Base-by-base conservation (phyloP, 2,888 invertebrate species). In the Nemotelus nigrinus region DNA sequence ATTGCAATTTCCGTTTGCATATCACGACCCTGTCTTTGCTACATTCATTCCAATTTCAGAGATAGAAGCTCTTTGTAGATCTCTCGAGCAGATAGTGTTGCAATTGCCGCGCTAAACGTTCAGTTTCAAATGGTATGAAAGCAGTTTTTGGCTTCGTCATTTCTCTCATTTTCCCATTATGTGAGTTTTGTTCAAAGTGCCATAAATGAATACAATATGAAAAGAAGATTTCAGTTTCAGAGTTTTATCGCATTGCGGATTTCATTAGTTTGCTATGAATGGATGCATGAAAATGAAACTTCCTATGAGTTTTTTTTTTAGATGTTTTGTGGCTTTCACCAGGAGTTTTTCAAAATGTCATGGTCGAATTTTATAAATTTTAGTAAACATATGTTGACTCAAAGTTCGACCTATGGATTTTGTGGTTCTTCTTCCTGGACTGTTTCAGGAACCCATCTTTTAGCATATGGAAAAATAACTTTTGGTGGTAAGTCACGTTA, bases 1-100 rank as follows among this genome's bases (percentile, higher is more conserved):
- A 67, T 67, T 47, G 45, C 67, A 67, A 48, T 67, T 67, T 67
- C 67, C 48, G 39, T 67, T 67, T 67, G 47, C 50, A 48, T 39
- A 25, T 48, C 48, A 47, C 44, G 67, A 67, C 67, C 67, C 67
- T 67, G 67, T 67, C 57, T 25, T 57, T 57, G 4, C 57, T 57
- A 64, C 44, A 43, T 43, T 43, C 63, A 63, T 63, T 63, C 43
- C 63, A 39, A 63, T 43, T 43, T 63, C 41, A 7, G 44, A 45
- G 43, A 10, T 63, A 25, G 25, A 25, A 25, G 25, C 1, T 25
- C 25, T 25, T 25, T 1, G 2, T 8, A 39, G 10, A 64, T 43
- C 5, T 64, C 64, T 64, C 45, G 43, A 10, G 64, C 64, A 64
- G 64, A 64, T 64, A 64, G 45, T 43, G 45, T 64, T 45, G 43